Base-by-base conservation (phyloP, 2,113 vertebrate genomes). In the Talpa occidentalis region DNA sequence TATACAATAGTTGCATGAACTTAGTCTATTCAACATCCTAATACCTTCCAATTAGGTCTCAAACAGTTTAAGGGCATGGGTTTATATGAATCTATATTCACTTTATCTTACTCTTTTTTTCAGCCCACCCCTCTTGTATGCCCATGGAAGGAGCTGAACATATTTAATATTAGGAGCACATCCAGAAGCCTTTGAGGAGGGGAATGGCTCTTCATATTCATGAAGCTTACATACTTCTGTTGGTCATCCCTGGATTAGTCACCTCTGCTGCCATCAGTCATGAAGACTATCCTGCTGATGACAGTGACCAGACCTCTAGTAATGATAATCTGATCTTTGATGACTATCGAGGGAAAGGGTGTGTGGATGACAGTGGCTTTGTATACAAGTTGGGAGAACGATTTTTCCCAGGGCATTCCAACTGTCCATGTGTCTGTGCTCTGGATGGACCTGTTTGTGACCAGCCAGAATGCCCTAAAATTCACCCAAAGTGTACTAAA, bases 401-500 rank as follows among this genome's bases (percentile, higher is more conserved):
- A 32, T 99, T 99, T 98, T 99, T 99, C 96, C 99, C 99, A 11
- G 99, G 99, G 88, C 99, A 99, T 98, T 99, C 99, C 97, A 99
- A 99, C 98, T 99, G 99, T 98, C 99, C 99, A 54, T 99, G 99
- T 97, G 98, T 99, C 97, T 99, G 99, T 99, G 99, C 99, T 87
- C 99, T 99, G 98, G 99, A 99, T 98, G 99, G 99, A 97, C 99
- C 99, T 35, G 99, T 99, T 98, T 99, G 99, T 4, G 99, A 99
- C 97, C 99, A 99, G 94, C 99, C 99, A 21, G 99, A 99, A 98
- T 99, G 99, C 97, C 99, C 99, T 76, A 99, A 99, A 98, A 99
- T 99, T 96, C 99, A 99, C 98, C 99, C 99, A 66, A 99, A 99
- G 98, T 99, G 99, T 98, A 99, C 99, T 96, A 99, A 99, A 98